A percentile compares a stretch with the other conserved stretches of the same genome.
Conservation (phyloP, 2,888 invertebrate species). For the Stenodera caucasica region DNA sequence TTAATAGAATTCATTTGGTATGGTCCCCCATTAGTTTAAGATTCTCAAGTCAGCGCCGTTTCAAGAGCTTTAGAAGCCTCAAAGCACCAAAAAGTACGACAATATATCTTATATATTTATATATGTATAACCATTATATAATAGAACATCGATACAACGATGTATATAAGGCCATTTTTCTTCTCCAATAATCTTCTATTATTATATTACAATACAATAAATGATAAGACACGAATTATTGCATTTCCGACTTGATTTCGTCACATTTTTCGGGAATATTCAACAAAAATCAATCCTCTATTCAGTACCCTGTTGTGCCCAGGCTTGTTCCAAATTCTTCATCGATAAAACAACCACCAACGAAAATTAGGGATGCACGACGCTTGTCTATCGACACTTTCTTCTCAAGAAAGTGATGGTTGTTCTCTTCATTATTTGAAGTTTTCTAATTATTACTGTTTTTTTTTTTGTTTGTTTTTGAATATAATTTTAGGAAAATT, state of each 20-base stretch:
- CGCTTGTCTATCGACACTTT: background rate
- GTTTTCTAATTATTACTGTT: background rate
- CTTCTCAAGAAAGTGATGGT: constrained; percentile 1
- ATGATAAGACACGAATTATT: constrained; percentile 7
- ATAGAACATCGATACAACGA: constrained; percentile 36
- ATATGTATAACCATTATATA: constrained; percentile 32
- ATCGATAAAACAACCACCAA: too few species aligned
- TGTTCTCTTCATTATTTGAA: background rate
- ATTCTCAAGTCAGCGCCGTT: constrained; percentile 1
- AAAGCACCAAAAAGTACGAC: constrained; percentile 37
- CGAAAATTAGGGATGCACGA: background rate
- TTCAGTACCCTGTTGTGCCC: constrained; percentile 3
- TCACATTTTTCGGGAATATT: background rate
- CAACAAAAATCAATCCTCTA: background rate
- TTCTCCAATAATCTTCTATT: too few species aligned
- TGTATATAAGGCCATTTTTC: constrained; percentile 30
- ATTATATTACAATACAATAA: too few species aligned
- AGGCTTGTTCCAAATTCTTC: background rate
- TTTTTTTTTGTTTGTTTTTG: too few species aligned
- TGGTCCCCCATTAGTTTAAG: constrained; percentile 26
- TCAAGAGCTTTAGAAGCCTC: constrained; percentile 14
- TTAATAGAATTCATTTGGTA: background rate
- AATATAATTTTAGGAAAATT: constrained; percentile 30
- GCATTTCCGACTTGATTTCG: background rate
- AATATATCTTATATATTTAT: too few species aligned